A percentile compares a stretch with the other conserved stretches of the same genome.
Evolutionary conservation across 2,888 invertebrate genomes (phyloP).

Genomic region (Ligdia adustata): DNA sequence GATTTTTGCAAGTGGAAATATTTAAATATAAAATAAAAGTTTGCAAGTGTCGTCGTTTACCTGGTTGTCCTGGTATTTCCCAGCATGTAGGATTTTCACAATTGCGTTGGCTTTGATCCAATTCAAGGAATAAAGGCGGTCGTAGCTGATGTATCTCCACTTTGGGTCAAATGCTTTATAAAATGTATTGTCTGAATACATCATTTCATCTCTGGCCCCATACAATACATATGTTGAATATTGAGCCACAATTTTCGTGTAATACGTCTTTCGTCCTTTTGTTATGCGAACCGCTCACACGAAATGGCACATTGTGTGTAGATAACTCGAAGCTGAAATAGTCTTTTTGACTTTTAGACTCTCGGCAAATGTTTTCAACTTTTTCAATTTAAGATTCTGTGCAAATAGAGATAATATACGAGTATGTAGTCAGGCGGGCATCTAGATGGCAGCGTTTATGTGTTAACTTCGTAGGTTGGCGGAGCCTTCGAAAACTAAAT

Average conservation of each 20-base stretch:
- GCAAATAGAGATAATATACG: conserved; percentile 2
- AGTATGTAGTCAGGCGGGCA: neutral
- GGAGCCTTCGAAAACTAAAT: conserved; percentile 15
- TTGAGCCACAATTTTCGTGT: conserved; percentile 8
- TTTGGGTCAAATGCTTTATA: neutral
- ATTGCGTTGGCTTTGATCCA: neutral
- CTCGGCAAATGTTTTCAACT: neutral
- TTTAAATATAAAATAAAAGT: neutral
- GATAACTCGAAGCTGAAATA: conserved; percentile 4
- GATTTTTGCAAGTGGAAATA: neutral
- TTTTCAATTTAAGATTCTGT: conserved; percentile 1
- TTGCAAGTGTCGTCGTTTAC: neutral
- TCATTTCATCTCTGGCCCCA: conserved; percentile 2
- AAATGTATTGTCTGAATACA: neutral
- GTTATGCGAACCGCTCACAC: conserved; percentile 3
- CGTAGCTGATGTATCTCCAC: neutral
- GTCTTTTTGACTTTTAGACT: conserved; percentile 2
- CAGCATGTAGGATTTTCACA: neutral
- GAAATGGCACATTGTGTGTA: conserved; percentile 2
- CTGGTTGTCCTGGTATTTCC: neutral
- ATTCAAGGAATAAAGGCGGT: neutral
- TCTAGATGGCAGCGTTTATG: conserved; percentile 12
- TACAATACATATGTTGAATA: conserved; percentile 1
- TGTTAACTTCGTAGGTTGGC: conserved; percentile 6
- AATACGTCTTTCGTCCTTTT: conserved; percentile 5